These are phyloP conservation scores for Sterna hirundo DNA, from an alignment of 2,113 vertebrate species.

Conservation along the genomic window DNA sequence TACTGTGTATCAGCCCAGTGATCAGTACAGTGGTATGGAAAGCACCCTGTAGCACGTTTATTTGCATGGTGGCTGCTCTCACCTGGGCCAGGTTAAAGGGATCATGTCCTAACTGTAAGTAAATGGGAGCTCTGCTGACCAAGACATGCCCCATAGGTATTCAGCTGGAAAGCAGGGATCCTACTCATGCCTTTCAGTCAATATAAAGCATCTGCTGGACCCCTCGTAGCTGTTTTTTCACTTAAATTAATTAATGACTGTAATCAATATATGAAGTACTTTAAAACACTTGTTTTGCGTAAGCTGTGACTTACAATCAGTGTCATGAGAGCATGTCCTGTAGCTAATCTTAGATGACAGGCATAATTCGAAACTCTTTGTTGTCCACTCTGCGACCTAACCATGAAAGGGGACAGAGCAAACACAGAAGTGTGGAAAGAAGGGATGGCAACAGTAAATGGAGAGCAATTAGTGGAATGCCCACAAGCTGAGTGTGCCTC, in stretches of 20 bases:
- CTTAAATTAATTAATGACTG: neutral
- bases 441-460: neutral
- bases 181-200: neutral
- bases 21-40: neutral
- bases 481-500: too few species aligned
- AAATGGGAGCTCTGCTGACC: neutral
- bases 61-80: neutral
- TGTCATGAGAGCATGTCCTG: neutral
- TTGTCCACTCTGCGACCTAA: neutral
- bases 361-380: neutral
- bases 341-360: neutral
- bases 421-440: neutral
- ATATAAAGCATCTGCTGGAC: neutral
- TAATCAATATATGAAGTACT: neutral
- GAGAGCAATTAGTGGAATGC: neutral
- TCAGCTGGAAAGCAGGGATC: neutral
- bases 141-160: neutral
- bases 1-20: neutral
- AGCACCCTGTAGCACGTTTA: neutral
- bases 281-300: neutral
- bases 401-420: neutral
- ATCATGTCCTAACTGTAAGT: neutral
- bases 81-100: neutral
- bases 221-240: neutral
- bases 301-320: neutral